Conservation (phyloP, 1,140 invertebrate species). For the Apis florea region DNA sequence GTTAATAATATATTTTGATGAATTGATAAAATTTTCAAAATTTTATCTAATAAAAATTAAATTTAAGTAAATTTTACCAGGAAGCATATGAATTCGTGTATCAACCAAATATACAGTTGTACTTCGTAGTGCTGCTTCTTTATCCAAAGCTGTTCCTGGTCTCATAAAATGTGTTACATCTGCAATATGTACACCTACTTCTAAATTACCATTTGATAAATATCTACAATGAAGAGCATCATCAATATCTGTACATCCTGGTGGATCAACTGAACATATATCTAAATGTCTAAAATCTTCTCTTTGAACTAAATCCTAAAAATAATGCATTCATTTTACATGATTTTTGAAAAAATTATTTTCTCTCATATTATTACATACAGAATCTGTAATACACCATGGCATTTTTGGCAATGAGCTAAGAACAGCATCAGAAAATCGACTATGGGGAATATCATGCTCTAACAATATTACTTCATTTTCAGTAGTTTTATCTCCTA, state of each 20-base stretch:
- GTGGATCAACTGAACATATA: conserved; percentile 98
- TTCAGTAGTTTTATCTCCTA: conserved; percentile 94
- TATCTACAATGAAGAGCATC: conserved; percentile 96
- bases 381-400: conserved; percentile 90
- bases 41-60: background rate
- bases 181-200: conserved; percentile 97
- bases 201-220: conserved; percentile 88
- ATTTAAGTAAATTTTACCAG: conserved; percentile 79
- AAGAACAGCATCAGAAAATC: conserved; percentile 96
- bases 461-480: conserved; percentile 97
- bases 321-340: conserved; percentile 11
- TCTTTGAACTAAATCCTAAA: conserved; percentile 89
- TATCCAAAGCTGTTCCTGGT: conserved; percentile 92
- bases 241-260: conserved; percentile 99
- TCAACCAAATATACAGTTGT: conserved; percentile 96
- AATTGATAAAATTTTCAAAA: conserved; percentile 25
- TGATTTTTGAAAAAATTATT: background rate
- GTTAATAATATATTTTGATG: conserved; percentile 62
- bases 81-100: conserved; percentile 94
- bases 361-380: background rate
- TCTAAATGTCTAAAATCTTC: conserved; percentile 91
- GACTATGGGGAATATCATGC: conserved; percentile 97
- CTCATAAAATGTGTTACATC: conserved; percentile 97
- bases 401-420: conserved; percentile 94
- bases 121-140: conserved; percentile 91